A percentile compares a stretch with the other conserved stretches of the same genome.
phyloP scores from a whole-genome alignment of 2,888 invertebrate species.

The Allophyes oxyacanthae region DNA sequence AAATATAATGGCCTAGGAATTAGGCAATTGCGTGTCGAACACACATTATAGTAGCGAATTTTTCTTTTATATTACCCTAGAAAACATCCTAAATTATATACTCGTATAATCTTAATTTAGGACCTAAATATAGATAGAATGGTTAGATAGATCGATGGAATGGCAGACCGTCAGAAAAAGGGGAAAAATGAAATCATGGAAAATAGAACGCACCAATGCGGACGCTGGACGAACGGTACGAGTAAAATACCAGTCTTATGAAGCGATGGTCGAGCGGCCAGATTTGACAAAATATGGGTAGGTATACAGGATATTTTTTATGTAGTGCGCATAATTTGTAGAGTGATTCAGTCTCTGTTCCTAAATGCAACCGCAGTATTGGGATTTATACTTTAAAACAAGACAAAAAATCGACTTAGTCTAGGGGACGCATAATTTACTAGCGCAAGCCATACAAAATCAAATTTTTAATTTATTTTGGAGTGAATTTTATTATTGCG shows the following conservation, averaged over 20 bases:
- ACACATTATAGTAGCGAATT: slow-evolving; percentile 26
- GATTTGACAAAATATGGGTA: slow-evolving; percentile 42
- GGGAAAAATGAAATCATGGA: slow-evolving; percentile 19
- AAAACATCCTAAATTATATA: slow-evolving; percentile 15
- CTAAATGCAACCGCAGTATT: no score
- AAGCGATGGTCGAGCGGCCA: slow-evolving; percentile 21
- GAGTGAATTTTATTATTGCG: no score
- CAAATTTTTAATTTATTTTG: no score
- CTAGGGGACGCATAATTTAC: no score
- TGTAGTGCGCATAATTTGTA: no score
- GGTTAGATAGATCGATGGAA: slow-evolving; percentile 22
- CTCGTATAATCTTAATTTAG: slow-evolving; percentile 1
- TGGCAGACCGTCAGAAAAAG: slow-evolving; percentile 8
- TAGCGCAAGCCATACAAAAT: no score
- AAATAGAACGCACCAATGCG: slow-evolving; percentile 24
- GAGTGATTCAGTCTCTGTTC: no score
- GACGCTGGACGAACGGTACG: slow-evolving; percentile 45
- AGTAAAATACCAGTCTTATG: slow-evolving; percentile 40
- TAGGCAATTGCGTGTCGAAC: slow-evolving; percentile 43
- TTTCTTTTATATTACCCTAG: slow-evolving; percentile 11
- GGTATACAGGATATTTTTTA: no score
- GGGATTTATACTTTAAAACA: no score
- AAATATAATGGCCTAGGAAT: slow-evolving; percentile 31
- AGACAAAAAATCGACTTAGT: no score
- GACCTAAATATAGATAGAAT: slow-evolving; percentile 14